Evolutionary conservation across 2,113 vertebrate genomes (phyloP).

Genomic region (Phylloscopus trochilus): DNA sequence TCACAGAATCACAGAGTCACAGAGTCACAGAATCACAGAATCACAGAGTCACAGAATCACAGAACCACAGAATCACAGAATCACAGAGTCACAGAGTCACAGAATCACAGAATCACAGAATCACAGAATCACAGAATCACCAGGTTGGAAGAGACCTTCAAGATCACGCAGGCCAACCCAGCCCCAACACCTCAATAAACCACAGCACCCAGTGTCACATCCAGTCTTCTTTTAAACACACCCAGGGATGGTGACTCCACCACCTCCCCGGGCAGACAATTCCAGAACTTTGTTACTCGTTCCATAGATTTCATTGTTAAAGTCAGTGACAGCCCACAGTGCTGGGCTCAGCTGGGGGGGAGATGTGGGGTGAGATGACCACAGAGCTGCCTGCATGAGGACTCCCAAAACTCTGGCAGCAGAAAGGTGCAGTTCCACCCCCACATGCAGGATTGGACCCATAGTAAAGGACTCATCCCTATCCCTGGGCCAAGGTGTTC

Average conservation of each 20-base stretch:
- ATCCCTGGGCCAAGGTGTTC: not conserved
- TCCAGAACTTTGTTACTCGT: not conserved
- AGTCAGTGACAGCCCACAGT: not conserved
- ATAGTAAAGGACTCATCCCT: not conserved
- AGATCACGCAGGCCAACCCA: not conserved
- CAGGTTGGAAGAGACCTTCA: not conserved
- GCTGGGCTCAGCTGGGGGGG: not conserved
- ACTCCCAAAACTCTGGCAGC: accelerated
- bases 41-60: too few species aligned
- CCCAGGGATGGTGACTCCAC: not conserved
- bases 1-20: too few species aligned
- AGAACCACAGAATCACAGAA: not conserved
- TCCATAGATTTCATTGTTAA: not conserved
- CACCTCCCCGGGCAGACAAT: not conserved
- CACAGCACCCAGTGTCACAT: not conserved
- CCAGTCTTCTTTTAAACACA: not conserved
- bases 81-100: too few species aligned
- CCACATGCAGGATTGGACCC: accelerated
- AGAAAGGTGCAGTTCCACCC: not conserved
- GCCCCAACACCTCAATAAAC: not conserved
- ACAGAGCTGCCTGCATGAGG: accelerated
- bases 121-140: not conserved
- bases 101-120: not conserved
- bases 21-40: not conserved
- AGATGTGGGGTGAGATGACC: not conserved